Evolutionary conservation across 1,140 invertebrate species (phyloP).

Genomic region (Caenorhabditis brenneri): DNA sequence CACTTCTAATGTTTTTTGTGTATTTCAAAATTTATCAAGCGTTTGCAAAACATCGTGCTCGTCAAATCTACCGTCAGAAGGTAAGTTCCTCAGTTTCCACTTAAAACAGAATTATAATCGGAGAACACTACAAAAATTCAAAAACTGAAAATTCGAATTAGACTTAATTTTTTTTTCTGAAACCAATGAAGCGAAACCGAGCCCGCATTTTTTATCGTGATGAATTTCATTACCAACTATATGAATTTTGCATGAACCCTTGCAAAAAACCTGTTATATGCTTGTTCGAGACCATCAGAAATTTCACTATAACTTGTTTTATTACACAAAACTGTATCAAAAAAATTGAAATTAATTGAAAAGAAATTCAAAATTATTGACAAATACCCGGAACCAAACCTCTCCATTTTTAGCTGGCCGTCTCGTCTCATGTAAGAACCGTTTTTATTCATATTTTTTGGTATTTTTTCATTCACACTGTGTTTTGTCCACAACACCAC

Average conservation of each 20-base stretch:
- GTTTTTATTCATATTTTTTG: slow-evolving; percentile 39
- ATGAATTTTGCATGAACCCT: slow-evolving; percentile 36
- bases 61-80: slow-evolving; percentile 71
- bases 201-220: slow-evolving; percentile 21
- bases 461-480: slow-evolving; percentile 41
- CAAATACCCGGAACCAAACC: background rate
- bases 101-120: background rate
- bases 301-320: background rate
- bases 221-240: slow-evolving; percentile 26
- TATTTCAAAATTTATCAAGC: slow-evolving; percentile 71
- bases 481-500: slow-evolving; percentile 41
- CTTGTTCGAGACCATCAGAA: background rate
- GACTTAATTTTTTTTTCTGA: background rate
- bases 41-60: slow-evolving; percentile 69
- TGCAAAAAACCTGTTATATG: slow-evolving; percentile 13
- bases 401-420: slow-evolving; percentile 63
- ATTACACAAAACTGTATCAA: background rate
- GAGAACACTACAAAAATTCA: background rate
- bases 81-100: too few species aligned
- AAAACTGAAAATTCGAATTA: background rate
- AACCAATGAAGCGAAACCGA: slow-evolving; percentile 8
- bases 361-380: too few species aligned
- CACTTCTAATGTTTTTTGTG: slow-evolving; percentile 70
- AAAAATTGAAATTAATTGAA: background rate
- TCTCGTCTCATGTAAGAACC: slow-evolving; percentile 67